Percentiles rank a stretch among this genome's conserved stretches.
Conservation (phyloP, 1,140 invertebrate genomes). For the Bombus fervidus region DNA sequence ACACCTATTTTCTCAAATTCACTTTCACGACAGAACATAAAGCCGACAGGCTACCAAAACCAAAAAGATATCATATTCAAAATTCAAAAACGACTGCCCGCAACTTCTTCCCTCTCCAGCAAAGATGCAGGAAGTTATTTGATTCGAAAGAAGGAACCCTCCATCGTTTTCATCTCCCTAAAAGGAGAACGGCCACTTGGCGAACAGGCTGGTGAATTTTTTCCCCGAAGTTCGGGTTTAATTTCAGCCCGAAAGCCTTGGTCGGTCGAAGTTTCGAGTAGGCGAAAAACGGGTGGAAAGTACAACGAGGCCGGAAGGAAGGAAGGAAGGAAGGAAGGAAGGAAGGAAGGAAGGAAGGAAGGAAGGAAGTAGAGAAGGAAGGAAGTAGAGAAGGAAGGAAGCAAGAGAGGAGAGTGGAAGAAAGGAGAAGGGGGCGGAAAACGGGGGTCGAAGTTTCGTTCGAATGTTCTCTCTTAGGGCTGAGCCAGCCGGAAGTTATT, state of each 20-base stretch:
- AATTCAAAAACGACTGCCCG: background rate
- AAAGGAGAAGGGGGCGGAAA: background rate
- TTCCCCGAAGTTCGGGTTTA: constrained; percentile 30
- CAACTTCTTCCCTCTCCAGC: background rate
- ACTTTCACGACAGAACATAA: too few species aligned
- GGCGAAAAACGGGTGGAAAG: constrained; percentile 29
- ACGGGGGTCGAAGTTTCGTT: constrained; percentile 33
- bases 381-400: background rate
- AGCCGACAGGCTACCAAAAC: background rate
- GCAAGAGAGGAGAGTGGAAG: background rate
- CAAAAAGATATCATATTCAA: background rate
- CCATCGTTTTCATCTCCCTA: background rate
- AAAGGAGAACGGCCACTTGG: constrained; percentile 23
- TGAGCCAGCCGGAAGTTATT: constrained; percentile 54
- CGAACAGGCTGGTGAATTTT: constrained; percentile 28
- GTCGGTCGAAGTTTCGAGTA: constrained; percentile 52
- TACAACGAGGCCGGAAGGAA: constrained; percentile 1
- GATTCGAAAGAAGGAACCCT: background rate
- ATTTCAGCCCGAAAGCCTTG: constrained; percentile 47
- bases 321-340: background rate
- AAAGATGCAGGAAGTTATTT: background rate
- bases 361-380: too few species aligned
- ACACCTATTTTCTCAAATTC: too few species aligned
- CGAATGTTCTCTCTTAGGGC: constrained; percentile 13
- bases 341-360: background rate